Evolutionary conservation across 2,797 vertebrate species (phyloP), one percentile per base, ranked within the genome.

Genomic region (Parotocinclus haroldoi): DNA sequence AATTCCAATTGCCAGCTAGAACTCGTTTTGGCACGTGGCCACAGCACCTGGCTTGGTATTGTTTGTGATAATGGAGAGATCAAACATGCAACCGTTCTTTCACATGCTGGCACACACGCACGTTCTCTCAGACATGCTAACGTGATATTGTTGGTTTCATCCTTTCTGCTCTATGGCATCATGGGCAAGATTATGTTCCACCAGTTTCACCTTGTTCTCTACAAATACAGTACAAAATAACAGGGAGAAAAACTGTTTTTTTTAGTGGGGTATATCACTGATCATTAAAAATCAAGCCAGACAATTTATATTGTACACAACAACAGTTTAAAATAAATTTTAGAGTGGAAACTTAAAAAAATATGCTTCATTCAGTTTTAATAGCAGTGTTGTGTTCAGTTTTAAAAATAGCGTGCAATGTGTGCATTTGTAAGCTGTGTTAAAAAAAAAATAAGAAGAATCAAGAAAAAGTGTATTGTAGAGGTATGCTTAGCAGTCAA

Each of bases 1-100:
- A 75, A 71, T 77, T 66, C 71, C 60, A 69, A 66, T 68, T 66
- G 77, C 70, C 76, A 82, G 76, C 80, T 76, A 79, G 71, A 65
- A 64, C 58, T 55, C 63, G 38, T 68, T 74, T 78, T 78, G 76
- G 78, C 78, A 56, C 52, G 65, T 53, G 48, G 63, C 27, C 36
- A 38, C 50, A 51, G 56, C 78, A 78, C 73, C 79, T 80, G 81
- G 70, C 73, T 56, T 78, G 76, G 74, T 74, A 55, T 45, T 44
- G 19, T 27, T 44, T 46, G 51, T 27, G 37, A 55, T 60, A 74
- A 75, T 76, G 49, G 82, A 79, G 64, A 55, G 58, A 67, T 72
- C 16, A 58, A 66, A 61, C 63, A 50, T 18, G 9, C 58, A 55
- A 57, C 14, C 39, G 51, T 49, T 16, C 39, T 16, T 40, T 42